phyloP scores from a whole-genome alignment of 53 echinoderm and acorn worm species.

The Holothuria leucospilota region DNA sequence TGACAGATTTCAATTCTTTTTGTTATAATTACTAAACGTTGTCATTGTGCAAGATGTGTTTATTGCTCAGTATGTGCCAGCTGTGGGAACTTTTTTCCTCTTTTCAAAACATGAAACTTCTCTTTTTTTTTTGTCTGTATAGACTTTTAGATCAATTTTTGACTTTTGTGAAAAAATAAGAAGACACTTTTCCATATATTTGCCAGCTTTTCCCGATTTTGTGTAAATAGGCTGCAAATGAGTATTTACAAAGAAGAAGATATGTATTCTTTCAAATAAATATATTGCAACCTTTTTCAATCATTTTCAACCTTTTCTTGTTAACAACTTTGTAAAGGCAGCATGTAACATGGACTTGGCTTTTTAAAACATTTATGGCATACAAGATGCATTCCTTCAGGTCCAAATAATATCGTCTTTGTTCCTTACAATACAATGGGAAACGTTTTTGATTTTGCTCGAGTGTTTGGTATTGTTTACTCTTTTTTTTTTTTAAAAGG shows the following conservation, averaged over 20 bases:
- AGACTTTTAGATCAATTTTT: conserved; percentile 9
- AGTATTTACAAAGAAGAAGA: conserved; percentile 40
- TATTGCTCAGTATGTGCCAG: conserved; percentile 38
- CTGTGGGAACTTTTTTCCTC: conserved; percentile 18
- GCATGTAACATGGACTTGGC: conserved; percentile 16
- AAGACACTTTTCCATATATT: conserved; percentile 36
- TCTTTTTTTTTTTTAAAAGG: no score
- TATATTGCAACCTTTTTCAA: conserved; percentile 39
- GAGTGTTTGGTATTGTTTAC: no score
- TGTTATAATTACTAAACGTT: conserved; percentile 10
- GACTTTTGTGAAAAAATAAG: conserved; percentile 31
- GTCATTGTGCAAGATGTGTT: conserved; percentile 31
- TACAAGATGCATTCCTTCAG: conserved; percentile 41
- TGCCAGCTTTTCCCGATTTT: conserved; percentile 45
- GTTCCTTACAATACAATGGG: no score
- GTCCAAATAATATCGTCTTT: conserved; percentile 30
- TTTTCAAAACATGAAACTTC: not conserved
- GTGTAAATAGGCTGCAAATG: conserved; percentile 43
- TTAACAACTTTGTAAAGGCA: conserved; percentile 1
- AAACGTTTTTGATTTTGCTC: no score
- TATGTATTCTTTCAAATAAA: conserved; percentile 39
- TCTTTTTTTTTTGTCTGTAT: conserved; percentile 7
- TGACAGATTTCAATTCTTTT: not conserved
- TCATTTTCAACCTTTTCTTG: not conserved
- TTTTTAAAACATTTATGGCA: conserved; percentile 27